phyloP scores from a whole-genome alignment of 2,888 invertebrate genomes.

The Drosophila glabriapex region DNA sequence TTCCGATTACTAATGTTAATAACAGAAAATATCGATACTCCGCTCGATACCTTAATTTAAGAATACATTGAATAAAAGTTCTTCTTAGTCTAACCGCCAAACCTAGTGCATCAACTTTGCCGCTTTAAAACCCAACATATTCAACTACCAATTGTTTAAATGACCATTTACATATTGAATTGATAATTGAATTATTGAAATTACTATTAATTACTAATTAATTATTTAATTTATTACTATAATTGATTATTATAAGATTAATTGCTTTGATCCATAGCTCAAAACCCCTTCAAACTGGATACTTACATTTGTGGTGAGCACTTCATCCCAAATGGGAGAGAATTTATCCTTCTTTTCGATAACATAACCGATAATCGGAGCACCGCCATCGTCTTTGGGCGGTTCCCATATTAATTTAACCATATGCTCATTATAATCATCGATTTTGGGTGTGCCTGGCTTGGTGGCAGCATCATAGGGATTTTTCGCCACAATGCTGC shows the following conservation, averaged over 20 bases:
- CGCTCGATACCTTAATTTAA: too few species aligned
- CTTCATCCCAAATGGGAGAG: constrained; percentile 94
- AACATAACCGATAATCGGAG: constrained; percentile 98
- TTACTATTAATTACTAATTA: not conserved
- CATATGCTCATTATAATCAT: constrained; percentile 95
- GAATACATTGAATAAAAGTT: too few species aligned
- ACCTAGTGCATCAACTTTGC: too few species aligned
- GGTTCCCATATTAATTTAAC: constrained; percentile 97
- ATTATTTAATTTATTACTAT: not conserved
- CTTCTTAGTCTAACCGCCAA: too few species aligned
- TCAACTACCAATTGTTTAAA: not conserved
- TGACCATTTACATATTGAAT: too few species aligned
- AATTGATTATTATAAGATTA: not conserved
- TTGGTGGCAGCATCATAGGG: constrained; percentile 96
- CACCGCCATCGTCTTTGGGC: constrained; percentile 98
- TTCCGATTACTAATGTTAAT: too few species aligned
- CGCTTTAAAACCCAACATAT: too few species aligned
- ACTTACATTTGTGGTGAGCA: constrained; percentile 89
- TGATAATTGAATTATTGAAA: not conserved
- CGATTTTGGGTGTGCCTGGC: constrained; percentile 94
- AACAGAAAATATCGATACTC: too few species aligned
- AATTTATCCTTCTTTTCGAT: constrained; percentile 96
- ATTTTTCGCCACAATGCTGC: constrained; percentile 96
- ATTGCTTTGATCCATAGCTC: not conserved
- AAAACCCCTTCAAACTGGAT: not conserved